A percentile compares a stretch with the other conserved stretches of the same genome.
Conservation (phyloP, 2,888 invertebrate species). For the Troilus luridus region DNA sequence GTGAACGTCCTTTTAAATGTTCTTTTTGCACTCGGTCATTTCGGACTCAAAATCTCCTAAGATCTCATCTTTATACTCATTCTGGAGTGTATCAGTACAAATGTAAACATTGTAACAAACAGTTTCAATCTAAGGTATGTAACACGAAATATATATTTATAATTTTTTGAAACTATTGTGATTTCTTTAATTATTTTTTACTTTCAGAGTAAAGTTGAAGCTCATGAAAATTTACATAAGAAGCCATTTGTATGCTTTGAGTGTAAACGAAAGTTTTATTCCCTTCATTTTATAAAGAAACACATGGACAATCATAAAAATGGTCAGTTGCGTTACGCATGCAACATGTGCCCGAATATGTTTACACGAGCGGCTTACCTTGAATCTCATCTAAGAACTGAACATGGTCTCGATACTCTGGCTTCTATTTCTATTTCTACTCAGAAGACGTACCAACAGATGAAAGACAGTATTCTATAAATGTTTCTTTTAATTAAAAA, state of each 20-base stretch:
- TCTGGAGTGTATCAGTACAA: conserved; percentile 4
- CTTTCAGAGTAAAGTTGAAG: conserved; percentile 49
- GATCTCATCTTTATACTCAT: conserved; percentile 46
- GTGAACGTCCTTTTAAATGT: conserved; percentile 54
- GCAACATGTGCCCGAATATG: conserved; percentile 57
- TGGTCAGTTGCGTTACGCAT: conserved; percentile 40
- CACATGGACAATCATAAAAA: conserved; percentile 57
- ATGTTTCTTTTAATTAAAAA: background rate
- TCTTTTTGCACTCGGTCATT: conserved; percentile 41
- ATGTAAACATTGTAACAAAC: conserved; percentile 48
- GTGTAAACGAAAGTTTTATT: conserved; percentile 54
- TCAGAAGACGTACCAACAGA: conserved; percentile 52
- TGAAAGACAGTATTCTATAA: conserved; percentile 44
- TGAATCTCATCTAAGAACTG: conserved; percentile 46
- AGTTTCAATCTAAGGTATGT: conserved; percentile 47
- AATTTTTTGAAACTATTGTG: background rate
- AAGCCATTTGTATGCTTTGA: conserved; percentile 48
- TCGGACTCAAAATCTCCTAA: conserved; percentile 54
- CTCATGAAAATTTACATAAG: conserved; percentile 48
- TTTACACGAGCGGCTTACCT: conserved; percentile 57
- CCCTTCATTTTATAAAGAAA: conserved; percentile 45
- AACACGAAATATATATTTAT: background rate
- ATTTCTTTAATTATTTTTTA: background rate
- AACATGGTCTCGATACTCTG: conserved; percentile 51
- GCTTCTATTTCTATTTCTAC: conserved; percentile 54